phyloP scores from a whole-genome alignment of 2,797 vertebrate species.

The Fistularia commersonii region DNA sequence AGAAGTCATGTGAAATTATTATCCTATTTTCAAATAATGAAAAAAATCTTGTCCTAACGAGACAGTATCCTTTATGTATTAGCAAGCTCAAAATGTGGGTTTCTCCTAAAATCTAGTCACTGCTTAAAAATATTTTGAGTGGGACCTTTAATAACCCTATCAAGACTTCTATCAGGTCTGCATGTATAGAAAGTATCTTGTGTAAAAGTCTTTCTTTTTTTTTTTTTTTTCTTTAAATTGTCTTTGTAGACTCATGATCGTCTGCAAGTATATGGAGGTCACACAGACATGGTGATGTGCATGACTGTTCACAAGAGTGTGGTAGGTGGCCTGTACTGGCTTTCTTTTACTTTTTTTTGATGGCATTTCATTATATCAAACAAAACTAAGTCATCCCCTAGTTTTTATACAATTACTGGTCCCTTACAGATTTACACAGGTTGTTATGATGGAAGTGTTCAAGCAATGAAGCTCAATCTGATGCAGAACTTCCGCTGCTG shows the following conservation, averaged over 20 bases:
- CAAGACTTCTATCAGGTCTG: not conserved
- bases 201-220: not conserved
- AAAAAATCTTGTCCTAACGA: too few species aligned
- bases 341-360: not conserved
- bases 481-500: constrained; percentile 93
- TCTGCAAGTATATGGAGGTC: constrained; percentile 94
- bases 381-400: too few species aligned
- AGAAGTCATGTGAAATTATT: too few species aligned
- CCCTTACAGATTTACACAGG: constrained; percentile 89
- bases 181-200: not conserved
- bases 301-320: constrained; percentile 93
- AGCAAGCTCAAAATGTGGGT: too few species aligned
- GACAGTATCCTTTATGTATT: too few species aligned
- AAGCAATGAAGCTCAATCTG: constrained; percentile 89
- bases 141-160: not conserved
- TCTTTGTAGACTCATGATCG: constrained; percentile 86
- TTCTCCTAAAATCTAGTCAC: not conserved
- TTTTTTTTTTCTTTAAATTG: not conserved
- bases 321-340: constrained; percentile 70
- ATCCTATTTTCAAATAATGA: too few species aligned
- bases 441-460: constrained; percentile 90
- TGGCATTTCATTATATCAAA: not conserved
- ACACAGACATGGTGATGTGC: constrained; percentile 97
- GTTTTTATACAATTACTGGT: not conserved
- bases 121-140: constrained; percentile 1